phyloP scores from a whole-genome alignment of 2,888 invertebrate genomes.

The Zeuzera pyrina region DNA sequence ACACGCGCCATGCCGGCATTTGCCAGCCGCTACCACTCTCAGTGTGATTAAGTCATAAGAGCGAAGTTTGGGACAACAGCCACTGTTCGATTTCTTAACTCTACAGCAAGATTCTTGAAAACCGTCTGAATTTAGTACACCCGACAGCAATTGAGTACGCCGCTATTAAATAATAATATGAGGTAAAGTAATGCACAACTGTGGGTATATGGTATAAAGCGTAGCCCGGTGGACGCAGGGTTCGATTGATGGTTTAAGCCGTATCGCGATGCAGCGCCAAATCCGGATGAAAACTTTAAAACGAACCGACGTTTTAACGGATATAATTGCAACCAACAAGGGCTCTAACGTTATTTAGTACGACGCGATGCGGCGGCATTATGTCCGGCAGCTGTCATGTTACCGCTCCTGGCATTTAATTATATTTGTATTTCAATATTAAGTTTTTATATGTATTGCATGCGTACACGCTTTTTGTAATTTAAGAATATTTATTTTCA shows the following conservation, averaged over 20 bases:
- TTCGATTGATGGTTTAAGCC: constrained; percentile 52
- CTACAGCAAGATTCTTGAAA: too few relatives aligned
- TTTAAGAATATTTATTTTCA: too few relatives aligned
- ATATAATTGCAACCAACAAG: constrained; percentile 64
- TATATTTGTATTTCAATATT: constrained; percentile 49
- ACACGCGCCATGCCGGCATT: too few relatives aligned
- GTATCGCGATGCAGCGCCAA: constrained; percentile 33
- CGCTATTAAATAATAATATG: too few relatives aligned
- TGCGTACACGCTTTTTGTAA: constrained; percentile 3
- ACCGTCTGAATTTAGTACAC: too few relatives aligned
- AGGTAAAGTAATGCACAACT: too few relatives aligned
- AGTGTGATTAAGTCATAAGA: too few relatives aligned
- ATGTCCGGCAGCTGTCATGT: constrained; percentile 50
- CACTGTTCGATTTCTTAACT: too few relatives aligned
- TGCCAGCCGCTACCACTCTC: too few relatives aligned
- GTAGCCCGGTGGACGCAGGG: constrained; percentile 6
- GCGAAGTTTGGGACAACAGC: too few relatives aligned
- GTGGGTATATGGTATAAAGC: constrained; percentile 20
- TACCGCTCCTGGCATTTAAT: constrained; percentile 48
- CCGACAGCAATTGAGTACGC: too few relatives aligned
- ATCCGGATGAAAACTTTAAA: constrained; percentile 52
- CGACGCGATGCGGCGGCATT: constrained; percentile 53
- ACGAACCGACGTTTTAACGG: constrained; percentile 35
- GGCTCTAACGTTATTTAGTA: constrained; percentile 66
- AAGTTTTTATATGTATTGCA: background rate